Evolutionary conservation across 2,797 vertebrate species (phyloP).

Genomic region (Taenioides sp.): DNA sequence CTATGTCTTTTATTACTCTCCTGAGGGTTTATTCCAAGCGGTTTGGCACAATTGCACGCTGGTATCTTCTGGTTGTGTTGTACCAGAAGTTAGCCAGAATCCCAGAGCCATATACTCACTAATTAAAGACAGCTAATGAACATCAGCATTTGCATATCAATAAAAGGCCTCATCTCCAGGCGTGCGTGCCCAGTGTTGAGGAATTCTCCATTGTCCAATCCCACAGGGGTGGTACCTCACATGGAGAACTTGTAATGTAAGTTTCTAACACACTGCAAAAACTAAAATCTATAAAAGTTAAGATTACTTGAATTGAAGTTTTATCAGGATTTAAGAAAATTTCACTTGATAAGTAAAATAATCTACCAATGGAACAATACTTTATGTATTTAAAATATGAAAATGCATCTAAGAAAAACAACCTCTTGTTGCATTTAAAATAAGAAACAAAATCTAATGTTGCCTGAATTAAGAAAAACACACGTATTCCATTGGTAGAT

Average conservation of each 20-base stretch:
- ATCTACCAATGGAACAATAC: too few species aligned
- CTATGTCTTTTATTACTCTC: neutral
- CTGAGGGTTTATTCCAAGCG: conserved; percentile 14
- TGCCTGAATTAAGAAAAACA: too few species aligned
- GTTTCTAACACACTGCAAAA: too few species aligned
- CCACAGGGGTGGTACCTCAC: conserved; percentile 6
- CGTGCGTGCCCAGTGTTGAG: conserved; percentile 24
- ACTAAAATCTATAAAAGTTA: too few species aligned
- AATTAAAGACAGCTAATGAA: conserved; percentile 67
- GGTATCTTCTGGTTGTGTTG: conserved; percentile 21
- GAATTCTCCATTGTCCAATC: conserved; percentile 13
- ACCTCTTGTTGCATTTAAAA: too few species aligned
- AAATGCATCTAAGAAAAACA: too few species aligned
- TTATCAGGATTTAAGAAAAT: too few species aligned
- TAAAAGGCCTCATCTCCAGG: conserved; percentile 21
- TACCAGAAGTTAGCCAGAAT: conserved; percentile 42
- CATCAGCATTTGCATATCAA: conserved; percentile 61
- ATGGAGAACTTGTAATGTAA: neutral
- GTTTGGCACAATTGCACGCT: conserved; percentile 28
- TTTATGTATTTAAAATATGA: too few species aligned
- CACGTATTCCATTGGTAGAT: too few species aligned
- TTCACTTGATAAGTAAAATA: too few species aligned
- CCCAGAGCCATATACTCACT: conserved; percentile 40
- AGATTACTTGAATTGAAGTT: too few species aligned
- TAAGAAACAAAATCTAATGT: too few species aligned